A percentile compares a stretch with the other conserved stretches of the same genome.
Conservation (phyloP, 2,888 invertebrate genomes). For the Oscheius onirici region DNA sequence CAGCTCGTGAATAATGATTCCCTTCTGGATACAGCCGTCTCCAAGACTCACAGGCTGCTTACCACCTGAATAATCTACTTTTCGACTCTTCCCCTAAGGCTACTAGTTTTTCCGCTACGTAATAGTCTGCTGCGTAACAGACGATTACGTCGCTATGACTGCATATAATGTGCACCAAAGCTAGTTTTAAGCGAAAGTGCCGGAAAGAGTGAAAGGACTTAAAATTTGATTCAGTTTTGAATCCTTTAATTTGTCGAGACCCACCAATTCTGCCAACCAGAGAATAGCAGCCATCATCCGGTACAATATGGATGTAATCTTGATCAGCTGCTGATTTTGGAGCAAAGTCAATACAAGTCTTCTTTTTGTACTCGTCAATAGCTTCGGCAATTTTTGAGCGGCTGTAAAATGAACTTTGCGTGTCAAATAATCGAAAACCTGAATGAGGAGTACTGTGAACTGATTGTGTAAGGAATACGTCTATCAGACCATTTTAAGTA, state of each 20-base stretch:
- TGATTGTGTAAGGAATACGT: slow-evolving; percentile 70
- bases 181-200: slow-evolving; percentile 23
- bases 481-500: slow-evolving; percentile 68
- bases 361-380: slow-evolving; percentile 64
- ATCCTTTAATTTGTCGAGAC: too few species aligned
- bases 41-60: slow-evolving; percentile 71
- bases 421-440: slow-evolving; percentile 38
- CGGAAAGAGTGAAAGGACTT: slow-evolving; percentile 3
- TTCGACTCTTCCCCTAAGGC: slow-evolving; percentile 7
- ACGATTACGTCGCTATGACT: slow-evolving; percentile 28
- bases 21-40: slow-evolving; percentile 71
- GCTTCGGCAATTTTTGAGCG: slow-evolving; percentile 69
- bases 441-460: slow-evolving; percentile 64
- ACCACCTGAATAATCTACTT: slow-evolving; percentile 60
- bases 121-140: slow-evolving; percentile 22
- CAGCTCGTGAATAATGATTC: slow-evolving; percentile 71
- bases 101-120: slow-evolving; percentile 26
- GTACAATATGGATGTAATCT: slow-evolving; percentile 71
- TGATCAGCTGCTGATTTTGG: slow-evolving; percentile 66
- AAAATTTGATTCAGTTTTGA: too few species aligned
- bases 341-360: slow-evolving; percentile 66
- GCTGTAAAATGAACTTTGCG: too few species aligned
- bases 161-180: slow-evolving; percentile 14
- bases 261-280: slow-evolving; percentile 67
- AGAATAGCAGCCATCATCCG: slow-evolving; percentile 71